Conservation (phyloP, 2,797 vertebrate genomes). For the Hemibagrus guttatus region DNA sequence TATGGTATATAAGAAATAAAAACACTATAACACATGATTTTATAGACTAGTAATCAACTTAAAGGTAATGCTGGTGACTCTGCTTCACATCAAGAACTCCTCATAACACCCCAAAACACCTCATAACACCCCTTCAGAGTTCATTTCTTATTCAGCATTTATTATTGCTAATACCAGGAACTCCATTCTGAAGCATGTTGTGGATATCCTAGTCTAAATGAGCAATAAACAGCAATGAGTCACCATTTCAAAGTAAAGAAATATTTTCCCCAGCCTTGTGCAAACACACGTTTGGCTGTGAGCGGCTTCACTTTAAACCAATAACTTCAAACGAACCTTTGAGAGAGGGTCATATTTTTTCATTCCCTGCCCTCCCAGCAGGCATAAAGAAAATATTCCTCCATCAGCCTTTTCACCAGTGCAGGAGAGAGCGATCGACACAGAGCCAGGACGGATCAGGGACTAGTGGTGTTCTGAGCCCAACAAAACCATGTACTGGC, state of each 20-base stretch:
- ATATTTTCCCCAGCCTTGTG: constrained; percentile 41
- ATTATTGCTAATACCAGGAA: constrained; percentile 11
- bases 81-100: background rate
- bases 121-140: too few relatives aligned
- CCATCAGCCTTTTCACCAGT: constrained; percentile 42
- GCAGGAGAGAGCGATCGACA: constrained; percentile 41
- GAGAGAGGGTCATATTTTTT: constrained; percentile 52
- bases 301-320: constrained; percentile 54
- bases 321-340: constrained; percentile 57
- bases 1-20: background rate
- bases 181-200: constrained; percentile 5
- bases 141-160: constrained; percentile 4
- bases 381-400: constrained; percentile 52
- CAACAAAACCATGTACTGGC: constrained; percentile 52
- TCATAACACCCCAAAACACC: too few relatives aligned
- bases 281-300: constrained; percentile 49
- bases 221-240: constrained; percentile 23
- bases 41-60: constrained; percentile 16
- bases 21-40: background rate
- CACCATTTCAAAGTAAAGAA: constrained; percentile 34
- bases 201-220: background rate
- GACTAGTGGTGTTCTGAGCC: constrained; percentile 47
- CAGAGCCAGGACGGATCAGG: constrained; percentile 45
- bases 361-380: constrained; percentile 51
- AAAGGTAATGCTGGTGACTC: background rate